Base-by-base conservation (phyloP, 1,140 invertebrate species). In the Triops cancriformis region DNA sequence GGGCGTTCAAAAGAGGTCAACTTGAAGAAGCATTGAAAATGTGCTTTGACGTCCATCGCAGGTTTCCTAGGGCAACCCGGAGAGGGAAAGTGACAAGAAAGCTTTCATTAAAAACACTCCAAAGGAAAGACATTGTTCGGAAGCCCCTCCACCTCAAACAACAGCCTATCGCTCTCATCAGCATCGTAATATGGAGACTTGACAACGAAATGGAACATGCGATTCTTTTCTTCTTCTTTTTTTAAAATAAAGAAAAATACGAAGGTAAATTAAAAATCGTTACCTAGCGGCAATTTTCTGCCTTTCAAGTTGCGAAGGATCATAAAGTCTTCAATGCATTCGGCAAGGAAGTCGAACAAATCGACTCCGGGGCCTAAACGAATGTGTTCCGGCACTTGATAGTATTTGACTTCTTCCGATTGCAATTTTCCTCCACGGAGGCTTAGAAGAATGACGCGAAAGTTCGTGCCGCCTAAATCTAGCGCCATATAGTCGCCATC, bases 391-490 rank as follows among this genome's bases (percentile, higher is more conserved):
- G 89, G 88, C 43, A 91, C 87, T 37, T 86, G 84, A 78, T 87
- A 87, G 79, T 85, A 85, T 77, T 89, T 87, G 14, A 89, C 87
- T 78, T 87, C 82, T 76, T 87, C 84, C 5, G 84, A 81, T 12
- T 84, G 81, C 18, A 84, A 80, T 72, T 85, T 83, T 27, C 87
- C 88, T 74, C 87, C 86, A 6, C 85, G 82, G 51, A 94, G 81
- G 72, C 87, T 85, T 74, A 93, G 83, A 11, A 91, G 84, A 23
- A 93, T 85, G 1, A 94, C 89, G 11, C 93, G 86, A 83, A 93
- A 94, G 84, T 94, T 93, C 1, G 92, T 94, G 4, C 90, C 92
- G 3, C 93, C 93, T 6, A 94, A 85, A 83, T 94, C 93, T 14
- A 94, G 84, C 1, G 93, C 91, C 80, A 94, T 83, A 81, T 88